Evolutionary conservation across 2,888 invertebrate genomes (phyloP).

Genomic region (Apomyelois bistriatella): DNA sequence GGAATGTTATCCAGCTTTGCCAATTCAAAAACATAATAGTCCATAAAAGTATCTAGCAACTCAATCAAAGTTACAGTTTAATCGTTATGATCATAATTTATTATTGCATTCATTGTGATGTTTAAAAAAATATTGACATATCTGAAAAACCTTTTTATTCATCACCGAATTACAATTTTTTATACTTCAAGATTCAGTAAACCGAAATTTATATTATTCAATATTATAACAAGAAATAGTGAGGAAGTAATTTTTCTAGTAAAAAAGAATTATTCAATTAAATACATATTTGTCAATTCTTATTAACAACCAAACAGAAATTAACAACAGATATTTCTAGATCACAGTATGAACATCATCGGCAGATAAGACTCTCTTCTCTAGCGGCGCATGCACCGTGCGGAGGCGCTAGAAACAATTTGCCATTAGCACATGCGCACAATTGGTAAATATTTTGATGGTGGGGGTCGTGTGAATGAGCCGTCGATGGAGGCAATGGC

Average conservation of each 20-base stretch:
- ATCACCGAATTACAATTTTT: too few species aligned
- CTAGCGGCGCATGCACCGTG: constrained; percentile 87
- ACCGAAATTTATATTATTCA: too few species aligned
- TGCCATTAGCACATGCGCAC: constrained; percentile 94
- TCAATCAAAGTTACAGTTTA: too few species aligned
- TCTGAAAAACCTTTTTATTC: too few species aligned
- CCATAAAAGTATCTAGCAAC: neutral
- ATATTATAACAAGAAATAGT: neutral
- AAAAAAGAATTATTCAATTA: neutral
- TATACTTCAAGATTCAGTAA: too few species aligned
- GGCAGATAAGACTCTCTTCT: constrained; percentile 75
- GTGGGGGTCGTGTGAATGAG: constrained; percentile 74
- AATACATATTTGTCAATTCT: neutral
- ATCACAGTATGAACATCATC: constrained; percentile 55
- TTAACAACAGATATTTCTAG: constrained; percentile 20
- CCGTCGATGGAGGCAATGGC: constrained; percentile 71
- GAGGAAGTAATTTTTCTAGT: neutral
- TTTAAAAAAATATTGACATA: too few species aligned
- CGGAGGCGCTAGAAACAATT: constrained; percentile 91
- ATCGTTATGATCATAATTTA: too few species aligned
- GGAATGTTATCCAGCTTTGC: neutral
- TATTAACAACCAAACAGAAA: constrained; percentile 6
- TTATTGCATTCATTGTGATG: too few species aligned
- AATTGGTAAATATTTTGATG: constrained; percentile 90
- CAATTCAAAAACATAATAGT: neutral